Base-by-base conservation (phyloP, 2,113 vertebrate species). In the Gorsachius goisagi region DNA sequence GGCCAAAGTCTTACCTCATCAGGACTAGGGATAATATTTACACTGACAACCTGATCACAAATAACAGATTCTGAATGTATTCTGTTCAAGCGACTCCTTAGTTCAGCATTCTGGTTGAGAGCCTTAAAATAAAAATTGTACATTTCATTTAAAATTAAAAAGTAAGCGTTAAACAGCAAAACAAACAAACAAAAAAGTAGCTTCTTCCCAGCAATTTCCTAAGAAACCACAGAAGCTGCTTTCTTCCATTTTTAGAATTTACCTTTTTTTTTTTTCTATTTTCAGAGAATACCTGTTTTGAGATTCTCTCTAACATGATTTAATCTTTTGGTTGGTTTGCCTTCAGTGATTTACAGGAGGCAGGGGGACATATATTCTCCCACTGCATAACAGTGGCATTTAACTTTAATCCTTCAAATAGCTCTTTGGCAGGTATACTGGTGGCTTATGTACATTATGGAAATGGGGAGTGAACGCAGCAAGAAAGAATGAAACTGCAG, bases 21-120 rank as follows among this genome's bases (percentile, higher is more conserved):
- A 89, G 99, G 98, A 85, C 99, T 99, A 98, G 99, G 98, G 96
- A 99, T 99, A 98, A 99, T 99, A 98, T 99, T 99, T 98, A 99
- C 99, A 98, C 99, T 99, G 98, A 99, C 99, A 98, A 99, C 99
- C 98, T 99, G 99, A 97, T 99, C 99, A 91, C 98, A 99, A 97
- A 99, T 98, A 97, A 99, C 98, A 80, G 99, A 99, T 93, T 99
- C 99, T 85, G 99, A 99, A 97, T 99, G 99, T 98, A 99, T 99
- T 97, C 99, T 99, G 98, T 98, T 99, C 96, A 99, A 98, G 71
- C 99, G 98, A 97, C 98, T 99, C 97, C 99, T 99, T 95, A 99
- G 99, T 96, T 99, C 99, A 96, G 98, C 98, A 94, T 99, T 99
- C 98, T 99, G 99, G 97, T 99, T 99, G 97, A 99, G 97, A 88